Conservation (phyloP, 2,888 invertebrate genomes). For the Campoplex capitator region DNA sequence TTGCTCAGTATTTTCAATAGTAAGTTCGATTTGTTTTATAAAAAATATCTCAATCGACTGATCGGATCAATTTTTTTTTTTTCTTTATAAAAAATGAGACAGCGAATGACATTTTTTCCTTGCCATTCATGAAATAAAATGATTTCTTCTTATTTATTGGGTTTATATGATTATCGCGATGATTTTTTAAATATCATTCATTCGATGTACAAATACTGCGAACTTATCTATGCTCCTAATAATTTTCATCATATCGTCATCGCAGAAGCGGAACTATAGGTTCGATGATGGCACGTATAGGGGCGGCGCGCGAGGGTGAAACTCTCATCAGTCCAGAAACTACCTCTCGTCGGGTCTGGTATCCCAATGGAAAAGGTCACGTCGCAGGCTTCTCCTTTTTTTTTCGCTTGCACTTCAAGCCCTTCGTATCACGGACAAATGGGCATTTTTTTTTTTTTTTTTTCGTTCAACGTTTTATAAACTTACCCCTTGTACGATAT, state of each 20-base stretch:
- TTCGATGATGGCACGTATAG: not conserved
- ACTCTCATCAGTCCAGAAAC: constrained; percentile 49
- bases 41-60: no score
- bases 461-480: not conserved
- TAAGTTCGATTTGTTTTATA: no score
- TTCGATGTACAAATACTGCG: not conserved
- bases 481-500: not conserved
- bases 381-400: constrained; percentile 74
- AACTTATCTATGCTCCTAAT: not conserved
- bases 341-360: constrained; percentile 69
- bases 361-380: constrained; percentile 79
- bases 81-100: no score
- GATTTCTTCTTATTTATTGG: not conserved
- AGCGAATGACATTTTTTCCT: no score
- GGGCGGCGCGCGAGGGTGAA: constrained; percentile 52
- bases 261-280: not conserved
- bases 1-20: no score
- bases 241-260: not conserved
- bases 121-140: not conserved
- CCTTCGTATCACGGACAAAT: constrained; percentile 15
- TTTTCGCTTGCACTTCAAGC: constrained; percentile 32
- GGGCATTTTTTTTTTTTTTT: not conserved
- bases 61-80: no score
- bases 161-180: not conserved
- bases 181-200: not conserved